Evolutionary conservation across 2,113 vertebrate species (phyloP).

Genomic region (Synodontis membranacea): DNA sequence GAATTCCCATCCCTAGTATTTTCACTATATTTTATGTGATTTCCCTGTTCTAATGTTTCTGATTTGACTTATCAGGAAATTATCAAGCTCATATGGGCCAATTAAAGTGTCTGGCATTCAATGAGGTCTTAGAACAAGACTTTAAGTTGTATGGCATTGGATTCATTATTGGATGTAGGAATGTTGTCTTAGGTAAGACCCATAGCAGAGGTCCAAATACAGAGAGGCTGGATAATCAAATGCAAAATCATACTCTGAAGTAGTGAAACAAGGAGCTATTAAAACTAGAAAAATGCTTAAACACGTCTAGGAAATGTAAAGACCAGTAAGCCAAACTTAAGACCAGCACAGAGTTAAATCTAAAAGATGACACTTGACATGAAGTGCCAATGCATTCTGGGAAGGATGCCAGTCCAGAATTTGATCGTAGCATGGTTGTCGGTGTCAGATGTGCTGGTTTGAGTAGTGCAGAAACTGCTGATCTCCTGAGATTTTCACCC

Average conservation of each 20-base stretch:
- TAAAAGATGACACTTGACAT: neutral
- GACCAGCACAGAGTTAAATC: neutral
- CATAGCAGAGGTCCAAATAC: constrained; percentile 8
- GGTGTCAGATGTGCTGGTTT: no score
- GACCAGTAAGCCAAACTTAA: neutral
- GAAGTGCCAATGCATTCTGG: neutral
- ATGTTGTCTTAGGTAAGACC: neutral
- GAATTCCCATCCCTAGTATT: no score
- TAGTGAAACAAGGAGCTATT: neutral
- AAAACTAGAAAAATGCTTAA: neutral
- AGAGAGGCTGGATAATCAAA: neutral
- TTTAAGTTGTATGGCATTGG: neutral
- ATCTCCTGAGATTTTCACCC: neutral
- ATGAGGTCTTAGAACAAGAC: neutral
- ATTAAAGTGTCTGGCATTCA: neutral
- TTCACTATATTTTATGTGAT: neutral
- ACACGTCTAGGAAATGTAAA: neutral
- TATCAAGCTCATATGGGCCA: neutral
- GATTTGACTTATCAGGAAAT: neutral
- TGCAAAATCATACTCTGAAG: neutral
- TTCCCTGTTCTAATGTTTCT: neutral
- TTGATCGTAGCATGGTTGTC: no score
- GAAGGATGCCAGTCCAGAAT: neutral
- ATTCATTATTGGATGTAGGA: neutral
- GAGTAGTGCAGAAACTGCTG: no score